A percentile compares a stretch with the other conserved stretches of the same genome.
phyloP scores from a whole-genome alignment of 2,797 vertebrate genomes.

The Phyllotis vaccarum region DNA sequence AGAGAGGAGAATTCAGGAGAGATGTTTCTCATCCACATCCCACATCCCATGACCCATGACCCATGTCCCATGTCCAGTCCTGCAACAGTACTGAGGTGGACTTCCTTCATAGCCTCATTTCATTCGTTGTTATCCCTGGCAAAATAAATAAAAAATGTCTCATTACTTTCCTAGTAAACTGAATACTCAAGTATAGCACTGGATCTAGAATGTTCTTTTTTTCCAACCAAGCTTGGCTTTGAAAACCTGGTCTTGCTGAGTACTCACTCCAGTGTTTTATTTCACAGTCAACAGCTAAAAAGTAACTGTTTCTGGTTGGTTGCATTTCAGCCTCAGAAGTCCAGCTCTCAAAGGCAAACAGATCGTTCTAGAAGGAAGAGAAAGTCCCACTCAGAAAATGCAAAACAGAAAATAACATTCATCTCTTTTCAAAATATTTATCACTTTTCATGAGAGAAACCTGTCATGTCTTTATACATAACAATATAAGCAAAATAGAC shows the following conservation, averaged over 20 bases:
- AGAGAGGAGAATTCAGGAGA: not conserved
- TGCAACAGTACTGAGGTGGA: no score
- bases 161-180: not conserved
- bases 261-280: constrained; percentile 2
- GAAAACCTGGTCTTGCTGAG: not conserved
- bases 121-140: not conserved
- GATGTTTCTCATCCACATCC: not conserved
- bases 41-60: no score
- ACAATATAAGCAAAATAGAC: not conserved
- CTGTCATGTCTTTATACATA: not conserved
- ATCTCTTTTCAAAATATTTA: not conserved
- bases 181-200: not conserved
- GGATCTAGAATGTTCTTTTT: not conserved
- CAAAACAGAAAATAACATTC: not conserved
- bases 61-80: no score
- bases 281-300: not conserved
- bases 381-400: not conserved
- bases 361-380: not conserved
- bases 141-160: constrained; percentile 29
- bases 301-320: not conserved
- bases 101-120: not conserved
- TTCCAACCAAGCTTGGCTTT: constrained; percentile 41
- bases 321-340: not conserved
- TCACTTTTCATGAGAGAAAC: not conserved
- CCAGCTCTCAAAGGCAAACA: not conserved